Evolutionary conservation across 1,140 invertebrate genomes (phyloP), one percentile per base, ranked within the genome.

Genomic region (Drosophila oshimai): DNA sequence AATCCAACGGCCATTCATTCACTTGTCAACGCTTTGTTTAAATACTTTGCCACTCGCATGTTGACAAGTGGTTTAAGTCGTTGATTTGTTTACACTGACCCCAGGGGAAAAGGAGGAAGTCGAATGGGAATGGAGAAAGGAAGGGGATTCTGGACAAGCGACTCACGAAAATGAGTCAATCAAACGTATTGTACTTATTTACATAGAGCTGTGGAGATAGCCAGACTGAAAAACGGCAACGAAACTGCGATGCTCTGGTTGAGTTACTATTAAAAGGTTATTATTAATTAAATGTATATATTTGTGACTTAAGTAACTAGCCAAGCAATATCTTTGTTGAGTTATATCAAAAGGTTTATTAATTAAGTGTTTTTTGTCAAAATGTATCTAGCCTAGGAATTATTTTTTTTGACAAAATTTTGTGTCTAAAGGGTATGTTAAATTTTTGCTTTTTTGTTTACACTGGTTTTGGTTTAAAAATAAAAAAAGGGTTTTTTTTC

Each of bases 61-160:
- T 86, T 86, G 80, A 86, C 80, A 86, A 86, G 80, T 86, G 80
- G 80, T 87, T 86, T 86, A 86, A 87, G 80, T 87, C 80, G 81
- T 86, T 86, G 80, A 86, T 86, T 86, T 86, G 80, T 86, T 86
- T 86, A 68, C 80, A 74, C 72, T 57, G 77, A 47, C 62, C 67
- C 10, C 33, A 26, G 53, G n/a, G 29, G 9, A 34, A 4, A 41
- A 26, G 58, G n/a, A n/a, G 15, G 4, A 31, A 13, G 12, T 33
- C 22, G 22, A 3, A 22, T 22, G 36, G 36, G 39, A 10, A 47
- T 18, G 17, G 6, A 26, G 24, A 22, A 26, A 34, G 29, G 6
- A 29, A 6, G 31, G 28, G 9, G 46, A 6, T 6, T 3, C 65
- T 57, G 36, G 26, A 41, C 34, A 72, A 44, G 73, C 68, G 41